Base-by-base conservation (phyloP, 2,888 invertebrate species). In the Mystacides longicornis region DNA sequence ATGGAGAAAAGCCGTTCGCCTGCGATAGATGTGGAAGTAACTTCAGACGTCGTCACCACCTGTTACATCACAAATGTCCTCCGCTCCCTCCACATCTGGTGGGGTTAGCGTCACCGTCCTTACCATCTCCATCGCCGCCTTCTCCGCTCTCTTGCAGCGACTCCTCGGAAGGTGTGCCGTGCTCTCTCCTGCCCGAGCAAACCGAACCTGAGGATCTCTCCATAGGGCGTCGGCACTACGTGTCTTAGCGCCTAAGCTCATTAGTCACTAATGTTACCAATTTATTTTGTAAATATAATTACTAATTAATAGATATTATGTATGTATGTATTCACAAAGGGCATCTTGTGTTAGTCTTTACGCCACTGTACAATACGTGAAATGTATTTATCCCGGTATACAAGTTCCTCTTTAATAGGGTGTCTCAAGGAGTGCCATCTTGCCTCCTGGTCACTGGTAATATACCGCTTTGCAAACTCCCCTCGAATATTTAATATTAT, bases 191-290 rank as follows among this genome's bases (percentile, higher is more conserved):
- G 23, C 91, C 92, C 18, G 91, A 88, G 69, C 93, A 93, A 75
- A 93, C 93, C 2, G 93, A 93, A 70, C 93, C 93, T 5, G 93
- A 93, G 69, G 93, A 93, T 69, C 77, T 93, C 61, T 91, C 91
- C 54, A 84, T 92, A 80, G 75, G 75, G 53, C 71, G 77, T 63
- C 73, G 75, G 67, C 71, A 72, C 66, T 74, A 75, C 67, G 75
- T 75, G 63, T 73, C 73, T 67, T 75, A 74, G 64, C 55, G 55
- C 52, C 55, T 42, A 20, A 37, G 37, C 48, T 77, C 77, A 7
- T 14, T 16, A 37, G 37, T 37, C 37, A 37, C 7, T 37, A 37
- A 37, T 37, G 37, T 37, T 46, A 46, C 21, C 46, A 20, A 46
- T 18, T 19, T 46, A 46, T 48, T 20, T 48, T 48, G 48, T 48